Conservation (phyloP, 2,113 vertebrate genomes). For the Stercorarius parasiticus region DNA sequence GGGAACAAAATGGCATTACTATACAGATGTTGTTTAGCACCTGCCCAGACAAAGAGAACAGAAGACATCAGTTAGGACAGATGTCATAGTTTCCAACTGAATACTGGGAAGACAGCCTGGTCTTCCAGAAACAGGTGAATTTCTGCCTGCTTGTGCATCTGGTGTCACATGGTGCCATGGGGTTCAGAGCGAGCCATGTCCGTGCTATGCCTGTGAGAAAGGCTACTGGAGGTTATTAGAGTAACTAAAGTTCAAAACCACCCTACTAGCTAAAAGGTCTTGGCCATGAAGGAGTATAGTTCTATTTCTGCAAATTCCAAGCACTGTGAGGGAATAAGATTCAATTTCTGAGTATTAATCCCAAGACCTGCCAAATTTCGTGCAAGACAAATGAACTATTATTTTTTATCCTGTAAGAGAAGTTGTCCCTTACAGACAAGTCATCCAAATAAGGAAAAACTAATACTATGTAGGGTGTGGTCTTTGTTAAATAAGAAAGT, state of each 20-base stretch:
- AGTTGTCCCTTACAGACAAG: background rate
- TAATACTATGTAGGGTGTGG: fast-evolving
- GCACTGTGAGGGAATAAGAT: background rate
- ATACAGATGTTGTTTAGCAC: background rate
- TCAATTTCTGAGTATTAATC: background rate
- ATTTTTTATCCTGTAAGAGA: background rate
- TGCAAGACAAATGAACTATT: background rate
- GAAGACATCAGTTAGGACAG: background rate
- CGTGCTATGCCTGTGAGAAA: background rate
- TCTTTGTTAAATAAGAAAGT: background rate
- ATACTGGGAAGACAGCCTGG: background rate
- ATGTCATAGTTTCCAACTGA: background rate
- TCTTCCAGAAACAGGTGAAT: background rate
- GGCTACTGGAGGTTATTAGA: background rate
- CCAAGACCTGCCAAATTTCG: background rate
- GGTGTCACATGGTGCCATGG: background rate
- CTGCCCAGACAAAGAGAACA: background rate
- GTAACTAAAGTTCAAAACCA: background rate
- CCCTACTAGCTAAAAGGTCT: background rate
- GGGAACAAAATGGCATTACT: background rate
- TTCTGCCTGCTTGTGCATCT: background rate
- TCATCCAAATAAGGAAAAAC: background rate
- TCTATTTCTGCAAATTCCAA: background rate
- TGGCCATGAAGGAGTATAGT: background rate
- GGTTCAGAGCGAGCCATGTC: background rate